Conservation (phyloP, 1,140 invertebrate genomes). For the Zaprionus tsacasi region DNA sequence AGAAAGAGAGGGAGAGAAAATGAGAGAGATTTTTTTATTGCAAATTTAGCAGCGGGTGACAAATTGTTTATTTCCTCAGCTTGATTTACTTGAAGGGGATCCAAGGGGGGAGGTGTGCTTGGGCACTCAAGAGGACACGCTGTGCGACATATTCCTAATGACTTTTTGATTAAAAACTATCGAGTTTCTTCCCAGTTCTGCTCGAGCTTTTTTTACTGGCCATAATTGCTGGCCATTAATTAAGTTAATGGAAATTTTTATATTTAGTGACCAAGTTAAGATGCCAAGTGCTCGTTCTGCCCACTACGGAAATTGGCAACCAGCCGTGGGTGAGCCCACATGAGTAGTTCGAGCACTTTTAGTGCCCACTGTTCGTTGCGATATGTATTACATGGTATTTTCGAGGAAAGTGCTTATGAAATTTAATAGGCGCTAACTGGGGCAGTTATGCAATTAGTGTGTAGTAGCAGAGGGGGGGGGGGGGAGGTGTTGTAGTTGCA, state of each 20-base stretch:
- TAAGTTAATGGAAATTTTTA: conserved; percentile 80
- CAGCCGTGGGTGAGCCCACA: conserved; percentile 7
- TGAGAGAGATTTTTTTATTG: conserved; percentile 74
- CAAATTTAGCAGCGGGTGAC: conserved; percentile 65
- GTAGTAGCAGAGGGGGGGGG: not conserved
- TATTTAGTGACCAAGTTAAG: conserved; percentile 53
- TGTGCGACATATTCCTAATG: conserved; percentile 59
- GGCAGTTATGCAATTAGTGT: conserved; percentile 38
- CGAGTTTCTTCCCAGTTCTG: conserved; percentile 54
- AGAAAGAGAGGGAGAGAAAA: not conserved
- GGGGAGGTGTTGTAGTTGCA: not conserved
- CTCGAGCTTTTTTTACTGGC: conserved; percentile 67
- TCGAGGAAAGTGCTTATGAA: conserved; percentile 42
- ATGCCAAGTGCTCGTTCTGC: conserved; percentile 29
- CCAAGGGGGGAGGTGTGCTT: too few relatives aligned
- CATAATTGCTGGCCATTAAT: conserved; percentile 72
- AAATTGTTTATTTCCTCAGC: conserved; percentile 70
- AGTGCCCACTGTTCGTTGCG: conserved; percentile 48
- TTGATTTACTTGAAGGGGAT: conserved; percentile 57
- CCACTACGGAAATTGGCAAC: conserved; percentile 1
- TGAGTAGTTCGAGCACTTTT: conserved; percentile 33
- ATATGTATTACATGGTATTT: conserved; percentile 26
- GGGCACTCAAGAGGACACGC: conserved; percentile 43
- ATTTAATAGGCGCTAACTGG: conserved; percentile 37
- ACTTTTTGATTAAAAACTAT: conserved; percentile 80